Conservation (phyloP, 2,797 vertebrate species). For the Cossypha heuglini region DNA sequence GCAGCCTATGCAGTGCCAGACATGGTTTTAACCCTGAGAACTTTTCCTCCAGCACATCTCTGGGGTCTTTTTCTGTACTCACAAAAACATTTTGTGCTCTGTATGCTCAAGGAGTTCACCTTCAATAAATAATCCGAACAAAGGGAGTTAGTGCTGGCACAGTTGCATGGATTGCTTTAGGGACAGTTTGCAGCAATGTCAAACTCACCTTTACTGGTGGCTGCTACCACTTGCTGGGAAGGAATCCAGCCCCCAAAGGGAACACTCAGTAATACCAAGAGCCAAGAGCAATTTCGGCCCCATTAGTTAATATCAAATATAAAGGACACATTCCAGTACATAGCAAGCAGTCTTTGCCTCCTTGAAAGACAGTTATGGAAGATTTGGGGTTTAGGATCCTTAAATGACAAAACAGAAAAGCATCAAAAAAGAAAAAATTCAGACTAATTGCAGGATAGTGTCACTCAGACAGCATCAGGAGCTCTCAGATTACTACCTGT, state of each 20-base stretch:
- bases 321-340: slow-evolving; percentile 1
- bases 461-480: background rate
- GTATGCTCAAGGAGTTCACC: slow-evolving; percentile 33
- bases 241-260: slow-evolving; percentile 38
- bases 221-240: slow-evolving; percentile 54
- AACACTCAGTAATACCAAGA: slow-evolving; percentile 36
- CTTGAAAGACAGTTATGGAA: background rate
- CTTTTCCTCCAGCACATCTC: background rate
- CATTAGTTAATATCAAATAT: slow-evolving; percentile 51
- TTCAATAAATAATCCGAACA: slow-evolving; percentile 25
- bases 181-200: slow-evolving; percentile 62
- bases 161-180: background rate
- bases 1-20: background rate
- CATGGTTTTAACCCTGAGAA: background rate
- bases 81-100: background rate
- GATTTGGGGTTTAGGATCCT: background rate
- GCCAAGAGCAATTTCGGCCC: background rate
- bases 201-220: slow-evolving; percentile 50
- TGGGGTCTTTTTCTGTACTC: background rate
- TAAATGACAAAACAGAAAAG: background rate
- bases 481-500: background rate
- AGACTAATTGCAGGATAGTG: background rate
- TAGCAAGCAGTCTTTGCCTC: background rate
- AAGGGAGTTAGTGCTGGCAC: slow-evolving; percentile 26
- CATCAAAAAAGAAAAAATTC: background rate